Conservation (phyloP, 1,140 invertebrate genomes). For the Ylistrum balloti region DNA sequence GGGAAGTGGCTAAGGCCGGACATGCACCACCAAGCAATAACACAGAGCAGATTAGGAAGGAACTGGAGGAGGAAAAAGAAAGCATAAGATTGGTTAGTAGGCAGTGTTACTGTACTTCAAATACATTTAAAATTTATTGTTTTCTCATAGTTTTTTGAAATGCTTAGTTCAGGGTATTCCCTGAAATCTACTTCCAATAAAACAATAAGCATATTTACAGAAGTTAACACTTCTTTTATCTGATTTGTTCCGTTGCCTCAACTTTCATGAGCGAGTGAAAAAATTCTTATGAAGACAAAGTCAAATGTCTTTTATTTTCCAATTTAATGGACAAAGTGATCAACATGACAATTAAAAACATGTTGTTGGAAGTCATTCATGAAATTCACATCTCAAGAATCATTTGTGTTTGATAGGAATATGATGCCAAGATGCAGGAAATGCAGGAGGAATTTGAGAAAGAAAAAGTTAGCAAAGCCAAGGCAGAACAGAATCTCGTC, state of each 20-base stretch:
- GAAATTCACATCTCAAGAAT: too few species aligned
- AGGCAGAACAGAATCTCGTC: conserved; percentile 85
- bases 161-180: too few species aligned
- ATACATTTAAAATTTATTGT: background rate
- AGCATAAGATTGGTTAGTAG: conserved; percentile 73
- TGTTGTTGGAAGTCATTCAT: too few species aligned
- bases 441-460: conserved; percentile 84
- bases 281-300: too few species aligned
- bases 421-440: conserved; percentile 84
- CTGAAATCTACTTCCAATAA: background rate
- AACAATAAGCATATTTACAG: too few species aligned
- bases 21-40: background rate
- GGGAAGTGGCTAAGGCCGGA: background rate
- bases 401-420: conserved; percentile 79
- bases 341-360: background rate
- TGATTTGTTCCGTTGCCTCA: too few species aligned
- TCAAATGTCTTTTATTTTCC: background rate
- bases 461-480: conserved; percentile 85
- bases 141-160: background rate
- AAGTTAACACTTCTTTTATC: too few species aligned
- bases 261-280: too few species aligned
- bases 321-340: background rate
- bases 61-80: conserved; percentile 76
- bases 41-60: conserved; percentile 51
- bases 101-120: too few species aligned